These are phyloP conservation scores for Syngnathoides biaculeatus DNA, from an alignment of 2,113 vertebrate species.

Conservation along the genomic window DNA sequence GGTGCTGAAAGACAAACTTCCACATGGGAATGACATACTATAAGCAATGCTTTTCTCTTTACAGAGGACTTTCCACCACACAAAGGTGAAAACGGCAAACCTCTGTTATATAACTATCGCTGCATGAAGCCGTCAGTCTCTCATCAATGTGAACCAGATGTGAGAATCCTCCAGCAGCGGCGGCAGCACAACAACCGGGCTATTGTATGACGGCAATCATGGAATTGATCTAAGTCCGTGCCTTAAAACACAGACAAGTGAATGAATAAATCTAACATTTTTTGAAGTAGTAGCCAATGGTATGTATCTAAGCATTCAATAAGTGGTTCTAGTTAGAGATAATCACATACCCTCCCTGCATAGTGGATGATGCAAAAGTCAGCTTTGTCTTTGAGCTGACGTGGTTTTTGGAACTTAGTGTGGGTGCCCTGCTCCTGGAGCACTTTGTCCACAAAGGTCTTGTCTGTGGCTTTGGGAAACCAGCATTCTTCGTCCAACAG, in stretches of 20 bases:
- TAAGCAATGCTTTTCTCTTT: slow-evolving; percentile 14
- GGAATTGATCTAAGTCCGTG: slow-evolving; percentile 30
- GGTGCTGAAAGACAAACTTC: slow-evolving; percentile 18
- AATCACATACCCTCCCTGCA: slow-evolving; percentile 83
- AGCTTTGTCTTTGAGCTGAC: slow-evolving; percentile 96
- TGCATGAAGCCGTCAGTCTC: slow-evolving; percentile 3
- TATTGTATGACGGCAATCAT: slow-evolving; percentile 54
- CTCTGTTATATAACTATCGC: slow-evolving; percentile 44
- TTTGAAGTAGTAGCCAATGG: not conserved
- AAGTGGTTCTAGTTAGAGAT: not conserved
- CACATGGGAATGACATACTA: slow-evolving; percentile 30
- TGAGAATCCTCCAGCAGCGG: slow-evolving; percentile 35
- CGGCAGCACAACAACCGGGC: slow-evolving; percentile 44
- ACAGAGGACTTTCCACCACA: slow-evolving; percentile 38
- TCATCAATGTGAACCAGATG: slow-evolving; percentile 64
- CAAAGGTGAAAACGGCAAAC: slow-evolving; percentile 52
- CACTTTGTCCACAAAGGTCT: slow-evolving; percentile 94
- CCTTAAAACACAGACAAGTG: slow-evolving; percentile 8
- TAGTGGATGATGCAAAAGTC: slow-evolving; percentile 96
- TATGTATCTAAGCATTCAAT: not conserved
- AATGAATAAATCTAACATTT: slow-evolving; percentile 4
- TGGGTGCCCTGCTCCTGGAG: slow-evolving; percentile 85
- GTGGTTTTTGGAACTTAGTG: slow-evolving; percentile 90
- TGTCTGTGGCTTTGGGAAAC: slow-evolving; percentile 98
- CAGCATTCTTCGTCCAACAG: slow-evolving; percentile 97